Evolutionary conservation across 2,113 vertebrate genomes (phyloP).

Genomic region (Saccopteryx leptura): DNA sequence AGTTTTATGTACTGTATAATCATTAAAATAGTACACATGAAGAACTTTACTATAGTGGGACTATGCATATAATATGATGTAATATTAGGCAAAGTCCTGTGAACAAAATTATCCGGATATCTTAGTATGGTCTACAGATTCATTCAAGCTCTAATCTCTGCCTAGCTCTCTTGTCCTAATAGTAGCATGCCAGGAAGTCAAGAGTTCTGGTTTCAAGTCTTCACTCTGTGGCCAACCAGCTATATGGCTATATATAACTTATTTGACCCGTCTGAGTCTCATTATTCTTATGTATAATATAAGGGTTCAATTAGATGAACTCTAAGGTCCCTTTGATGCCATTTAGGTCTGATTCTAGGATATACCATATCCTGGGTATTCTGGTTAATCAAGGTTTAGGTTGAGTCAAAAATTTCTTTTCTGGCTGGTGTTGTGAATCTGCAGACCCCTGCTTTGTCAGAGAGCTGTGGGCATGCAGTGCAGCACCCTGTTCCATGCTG

Average conservation of each 20-base stretch:
- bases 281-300: background rate
- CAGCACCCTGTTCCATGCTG: rapidly evolving
- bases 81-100: background rate
- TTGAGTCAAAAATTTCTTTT: background rate
- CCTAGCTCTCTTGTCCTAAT: background rate
- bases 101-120: background rate
- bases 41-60: background rate
- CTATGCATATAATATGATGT: background rate
- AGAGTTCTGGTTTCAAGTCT: background rate
- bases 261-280: background rate
- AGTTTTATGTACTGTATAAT: background rate
- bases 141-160: background rate
- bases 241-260: background rate
- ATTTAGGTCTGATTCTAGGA: slow-evolving; percentile 36
- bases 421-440: background rate
- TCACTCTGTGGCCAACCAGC: background rate
- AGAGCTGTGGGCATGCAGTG: background rate
- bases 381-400: background rate
- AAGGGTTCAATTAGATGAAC: background rate
- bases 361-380: background rate
- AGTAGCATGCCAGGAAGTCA: background rate
- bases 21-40: slow-evolving; percentile 19
- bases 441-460: background rate
- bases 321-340: background rate
- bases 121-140: background rate